Percentiles rank a stretch among this genome's conserved stretches.
These are phyloP conservation scores for Electrona antarctica DNA, from an alignment of 2,113 vertebrate genomes.

Conservation along the genomic window DNA sequence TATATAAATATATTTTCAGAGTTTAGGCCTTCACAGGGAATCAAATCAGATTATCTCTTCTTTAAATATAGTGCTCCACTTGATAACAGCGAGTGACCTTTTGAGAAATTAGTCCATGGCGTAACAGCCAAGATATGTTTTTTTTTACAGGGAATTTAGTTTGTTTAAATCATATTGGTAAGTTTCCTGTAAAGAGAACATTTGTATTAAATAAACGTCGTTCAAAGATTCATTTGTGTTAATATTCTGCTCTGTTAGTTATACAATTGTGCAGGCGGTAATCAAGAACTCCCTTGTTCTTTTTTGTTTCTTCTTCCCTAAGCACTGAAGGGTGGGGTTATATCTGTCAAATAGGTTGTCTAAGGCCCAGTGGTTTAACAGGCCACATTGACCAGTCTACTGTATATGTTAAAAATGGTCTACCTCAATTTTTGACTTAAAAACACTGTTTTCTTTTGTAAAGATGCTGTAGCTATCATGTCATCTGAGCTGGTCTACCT, in stretches of 20 bases:
- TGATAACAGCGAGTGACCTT: slow-evolving; percentile 30
- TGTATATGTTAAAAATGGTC: slow-evolving; percentile 40
- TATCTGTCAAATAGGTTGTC: slow-evolving; percentile 34
- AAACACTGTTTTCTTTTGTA: slow-evolving; percentile 37
- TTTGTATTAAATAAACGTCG: slow-evolving; percentile 17
- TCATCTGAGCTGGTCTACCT: slow-evolving; percentile 23
- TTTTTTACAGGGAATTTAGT: slow-evolving; percentile 11
- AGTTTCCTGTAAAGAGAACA: slow-evolving; percentile 13
- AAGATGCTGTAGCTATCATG: slow-evolving; percentile 45
- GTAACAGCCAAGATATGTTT: neutral
- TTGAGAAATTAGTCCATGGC: slow-evolving; percentile 21
- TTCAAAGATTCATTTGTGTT: slow-evolving; percentile 7
- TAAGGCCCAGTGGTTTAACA: slow-evolving; percentile 35
- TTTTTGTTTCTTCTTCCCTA: neutral
- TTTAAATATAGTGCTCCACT: slow-evolving; percentile 12
- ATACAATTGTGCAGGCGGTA: slow-evolving; percentile 14
- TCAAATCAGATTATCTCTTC: slow-evolving; percentile 1
- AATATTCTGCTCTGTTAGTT: slow-evolving; percentile 38
- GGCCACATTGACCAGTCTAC: slow-evolving; percentile 14
- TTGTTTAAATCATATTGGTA: slow-evolving; percentile 3
- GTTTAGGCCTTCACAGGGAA: slow-evolving; percentile 20
- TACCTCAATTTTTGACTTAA: slow-evolving; percentile 56
- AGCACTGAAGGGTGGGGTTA: slow-evolving; percentile 44
- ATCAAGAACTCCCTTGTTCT: slow-evolving; percentile 26
- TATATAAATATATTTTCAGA: slow-evolving; percentile 38